Conservation (phyloP, 2,113 vertebrate species). For the Romanogobio albipinnatus region DNA sequence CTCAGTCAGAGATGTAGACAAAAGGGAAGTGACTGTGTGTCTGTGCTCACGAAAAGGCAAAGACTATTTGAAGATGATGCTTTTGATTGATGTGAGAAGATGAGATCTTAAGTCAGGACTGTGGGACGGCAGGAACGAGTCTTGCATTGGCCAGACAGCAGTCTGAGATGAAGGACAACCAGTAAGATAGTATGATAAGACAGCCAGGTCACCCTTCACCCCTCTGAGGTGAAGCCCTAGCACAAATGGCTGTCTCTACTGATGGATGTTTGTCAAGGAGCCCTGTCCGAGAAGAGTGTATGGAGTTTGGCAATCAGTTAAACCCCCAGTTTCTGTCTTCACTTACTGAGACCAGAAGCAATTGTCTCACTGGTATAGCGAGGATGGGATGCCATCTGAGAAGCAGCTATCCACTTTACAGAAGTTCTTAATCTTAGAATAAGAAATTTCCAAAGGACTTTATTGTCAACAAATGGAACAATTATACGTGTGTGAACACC, state of each 20-base stretch:
- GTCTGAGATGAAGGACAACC: conserved; percentile 55
- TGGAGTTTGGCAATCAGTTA: conserved; percentile 62
- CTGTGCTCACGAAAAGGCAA: conserved; percentile 42
- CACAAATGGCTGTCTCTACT: conserved; percentile 61
- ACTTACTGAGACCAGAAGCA: background rate
- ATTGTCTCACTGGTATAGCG: background rate
- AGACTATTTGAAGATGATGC: conserved; percentile 44
- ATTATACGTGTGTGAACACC: too few relatives aligned
- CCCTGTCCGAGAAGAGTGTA: conserved; percentile 52
- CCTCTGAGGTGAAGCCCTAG: conserved; percentile 52
- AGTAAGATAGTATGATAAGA: conserved; percentile 60
- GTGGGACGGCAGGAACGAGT: conserved; percentile 16
- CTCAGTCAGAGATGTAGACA: background rate
- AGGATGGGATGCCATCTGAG: background rate
- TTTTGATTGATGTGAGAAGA: conserved; percentile 61
- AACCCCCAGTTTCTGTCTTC: conserved; percentile 26
- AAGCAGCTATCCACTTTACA: background rate
- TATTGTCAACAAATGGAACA: background rate
- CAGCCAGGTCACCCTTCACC: conserved; percentile 57
- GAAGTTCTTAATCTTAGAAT: background rate
- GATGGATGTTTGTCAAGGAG: conserved; percentile 65
- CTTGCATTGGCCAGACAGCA: conserved; percentile 30
- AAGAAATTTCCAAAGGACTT: background rate
- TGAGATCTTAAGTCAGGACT: conserved; percentile 50
- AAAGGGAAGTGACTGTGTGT: conserved; percentile 14